Base-by-base conservation (phyloP, 1,140 invertebrate genomes). In the Oryctes rhinoceros region DNA sequence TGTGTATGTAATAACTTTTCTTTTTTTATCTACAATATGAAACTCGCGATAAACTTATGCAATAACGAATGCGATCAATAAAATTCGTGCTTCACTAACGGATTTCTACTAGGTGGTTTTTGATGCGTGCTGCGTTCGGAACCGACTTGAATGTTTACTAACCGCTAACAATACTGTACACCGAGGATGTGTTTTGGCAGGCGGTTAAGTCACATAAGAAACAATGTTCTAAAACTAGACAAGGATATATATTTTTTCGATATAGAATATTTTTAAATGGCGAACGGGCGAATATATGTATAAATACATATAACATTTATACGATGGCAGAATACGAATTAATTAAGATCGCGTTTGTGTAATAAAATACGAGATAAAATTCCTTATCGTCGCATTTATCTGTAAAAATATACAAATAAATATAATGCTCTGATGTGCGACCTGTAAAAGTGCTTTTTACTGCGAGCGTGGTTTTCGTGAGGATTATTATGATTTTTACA, bases 181-280 rank as follows among this genome's bases (percentile, higher is more conserved):
- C 53, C 39, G 53, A 5, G 53, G 20, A 62, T 71, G 65, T 71
- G 65, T 71, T 71, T 71, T 71, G 65, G 65, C 65, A 71, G 65
- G 24, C 65, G 65, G 18, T 71, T 71, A 71, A 71, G 65, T 71
- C 65, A 71, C 65, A 71, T 71, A 71, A 71, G 24, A 71, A 71
- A 71, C 24, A 71, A 71, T 71, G 65, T 71, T 71, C 65, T 71
- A 71, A 71, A 71, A 71, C 65, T 71, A 71, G 65, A 71, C 65
- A 71, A 71, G 65, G 65, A 71, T 71, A 30, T 71, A 35, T 35
- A 35, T 10, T 71, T 71, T 24, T 71, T 71, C 20, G 18, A 20
- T 35, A n/a, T 18, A 59, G 53, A 1, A 62, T 71, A 71, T 71
- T 37, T 71, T 71, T 71, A 71, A 71, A 37, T 24, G 24, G 24